Evolutionary conservation across 2,888 invertebrate species (phyloP), one percentile per base, ranked within the genome.

Genomic region (Tolmerus cingulatus): DNA sequence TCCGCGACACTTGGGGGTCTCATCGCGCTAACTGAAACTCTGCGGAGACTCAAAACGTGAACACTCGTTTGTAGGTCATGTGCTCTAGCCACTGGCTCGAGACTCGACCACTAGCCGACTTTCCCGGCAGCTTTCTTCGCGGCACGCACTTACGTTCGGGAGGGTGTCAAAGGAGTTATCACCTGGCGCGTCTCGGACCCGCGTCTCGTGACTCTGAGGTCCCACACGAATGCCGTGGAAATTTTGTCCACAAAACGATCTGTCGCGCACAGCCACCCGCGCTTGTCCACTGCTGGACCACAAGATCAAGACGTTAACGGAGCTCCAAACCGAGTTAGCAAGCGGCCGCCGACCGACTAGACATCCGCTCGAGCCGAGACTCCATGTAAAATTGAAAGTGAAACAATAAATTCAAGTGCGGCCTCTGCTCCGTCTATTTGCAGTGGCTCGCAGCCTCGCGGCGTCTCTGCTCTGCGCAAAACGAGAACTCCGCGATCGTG

Each of bases 351-450:
- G 51, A 77, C 51, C 79, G 66, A 46, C 74, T 74, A 74, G 57
- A 77, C 86, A 86, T 87, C 88, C 87, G 87, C 74, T 87, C 87
- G 81, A 87, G 51, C 74, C 74, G 76, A 81, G 82, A 27, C 85
- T 74, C 74, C 76, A 79, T 81, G 74, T 40, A 86, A 87, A 87
- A 88, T 88, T 88, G 87, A 88, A 88, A 87, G 82, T 87, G 85
- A 86, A 78, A 77, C 40, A 86, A 66, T 66, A 78, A 51, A 51
- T 87, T 46, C 55, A 78, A 79, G 66, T 74, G 81, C 30, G 55
- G 77, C 43, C 78, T 27, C 78, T 46, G 66, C 57, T 76, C 76
- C 23, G 55, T n/a, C 40, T 79, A 79, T 74, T 79, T 87, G 37
- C 79, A 57, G 23, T 78, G 40, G 57, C 55, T 74, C 55, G 66